Evolutionary conservation across 2,888 invertebrate genomes (phyloP), one percentile per base, ranked within the genome.

Genomic region (Heliconius sara): DNA sequence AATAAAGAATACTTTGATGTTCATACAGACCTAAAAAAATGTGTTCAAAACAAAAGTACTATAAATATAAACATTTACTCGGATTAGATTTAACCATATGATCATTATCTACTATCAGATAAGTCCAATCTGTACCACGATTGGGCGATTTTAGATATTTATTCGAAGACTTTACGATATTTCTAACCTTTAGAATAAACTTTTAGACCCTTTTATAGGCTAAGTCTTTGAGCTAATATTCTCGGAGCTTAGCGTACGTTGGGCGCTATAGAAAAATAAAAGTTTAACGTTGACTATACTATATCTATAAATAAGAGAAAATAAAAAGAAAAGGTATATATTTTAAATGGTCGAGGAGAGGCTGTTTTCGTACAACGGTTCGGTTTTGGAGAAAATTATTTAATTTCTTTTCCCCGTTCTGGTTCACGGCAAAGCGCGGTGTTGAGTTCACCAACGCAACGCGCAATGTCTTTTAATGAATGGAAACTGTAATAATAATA

Each of bases 251-350:
- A 70, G 80, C 82, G 81, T 83, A 79, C 47, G 72, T 74, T 84
- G 84, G 83, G 84, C 79, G 82, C 82, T 84, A 27, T 27, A 27
- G 27, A 27, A 57, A 3, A 60, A 9, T 60, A 84, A 84, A 84
- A 80, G 68, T 70, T 77, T 27, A 27, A 27, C 27, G 27, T 27
- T 27, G 27, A 27, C 27, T 27, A 27, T 27, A 27, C 60, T 60
- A 60, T n/a, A n/a, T n/a, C n/a, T 10, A 60, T n/a, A n/a, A 60
- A 60, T n/a, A 60, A 7, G 57, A 22, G 22, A 57, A 57, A 9
- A 22, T 47, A 19, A 57, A 57, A 22, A n/a, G 22, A 57, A 57
- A n/a, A 57, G 7, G n/a, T 57, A 22, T n/a, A n/a, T 57, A n/a
- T 19, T 6, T 52, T 19, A 19, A 47, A 52, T 52, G 19, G 5